Evolutionary conservation across 2,888 invertebrate genomes (phyloP).

Genomic region (Rhaphigaster nebulosa): DNA sequence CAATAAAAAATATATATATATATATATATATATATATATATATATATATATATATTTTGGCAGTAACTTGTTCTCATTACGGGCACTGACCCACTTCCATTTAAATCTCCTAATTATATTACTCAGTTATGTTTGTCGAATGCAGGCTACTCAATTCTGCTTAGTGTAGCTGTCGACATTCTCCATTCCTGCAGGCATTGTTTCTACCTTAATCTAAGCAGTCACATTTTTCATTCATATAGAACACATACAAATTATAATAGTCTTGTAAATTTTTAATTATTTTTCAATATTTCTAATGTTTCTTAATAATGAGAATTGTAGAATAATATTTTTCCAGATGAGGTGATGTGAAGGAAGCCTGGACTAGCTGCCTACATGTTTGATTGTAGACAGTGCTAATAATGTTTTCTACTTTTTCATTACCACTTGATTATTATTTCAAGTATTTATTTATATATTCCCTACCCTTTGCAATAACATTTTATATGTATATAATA

Average conservation of each 20-base stretch:
- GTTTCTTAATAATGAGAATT: background rate
- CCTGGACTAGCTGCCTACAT: background rate
- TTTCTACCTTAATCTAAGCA: background rate
- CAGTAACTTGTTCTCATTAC: too few relatives aligned
- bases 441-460: constrained; percentile 19
- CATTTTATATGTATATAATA: background rate
- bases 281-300: background rate
- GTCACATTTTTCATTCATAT: background rate
- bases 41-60: too few relatives aligned
- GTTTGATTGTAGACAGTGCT: background rate
- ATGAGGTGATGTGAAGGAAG: background rate
- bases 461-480: background rate
- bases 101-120: too few relatives aligned
- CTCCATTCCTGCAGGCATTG: background rate
- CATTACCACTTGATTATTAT: background rate
- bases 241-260: background rate
- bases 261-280: background rate
- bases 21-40: too few relatives aligned
- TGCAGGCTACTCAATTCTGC: background rate
- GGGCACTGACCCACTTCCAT: too few relatives aligned
- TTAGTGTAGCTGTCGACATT: background rate
- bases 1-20: too few relatives aligned
- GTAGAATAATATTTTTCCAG: background rate
- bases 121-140: background rate
- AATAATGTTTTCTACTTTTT: background rate